Evolutionary conservation across 2,797 vertebrate species (phyloP), one percentile per base, ranked within the genome.

Genomic region (Notamacropus eugenii): DNA sequence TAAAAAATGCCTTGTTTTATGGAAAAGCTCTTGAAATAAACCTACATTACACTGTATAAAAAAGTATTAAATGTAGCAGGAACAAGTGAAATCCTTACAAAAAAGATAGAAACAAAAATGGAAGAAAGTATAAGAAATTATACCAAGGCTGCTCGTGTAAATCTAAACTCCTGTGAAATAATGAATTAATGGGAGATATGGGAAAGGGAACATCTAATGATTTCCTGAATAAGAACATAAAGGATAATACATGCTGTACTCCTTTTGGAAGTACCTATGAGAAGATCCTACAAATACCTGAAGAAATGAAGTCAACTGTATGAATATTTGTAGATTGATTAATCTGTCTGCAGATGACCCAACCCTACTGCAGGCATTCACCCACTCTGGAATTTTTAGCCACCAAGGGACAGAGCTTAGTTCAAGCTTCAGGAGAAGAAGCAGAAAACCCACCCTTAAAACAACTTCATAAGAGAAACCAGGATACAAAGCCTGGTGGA

Each of bases 361-460:
- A 14, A 13, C 14, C 50, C 58, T 57, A 74, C 58, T 74, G n/a
- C 54, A 93, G 55, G 94, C 90, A 28, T 94, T 94, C 34, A 95
- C 52, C 96, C 92, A 94, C 19, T 93, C 27, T 52, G 58, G 93
- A 91, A 58, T 92, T 74, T 92, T 82, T 97, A 95, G 91, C 56
- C 74, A 27, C 9, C 74, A 87, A 22, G 24, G 40, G 40, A 9
- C 2, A 50, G 22, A 14, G 1, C 40, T 87, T 27, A 50, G 2
- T 9, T 50, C 22, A 50, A 87, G 24, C 22, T 46, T 12, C 74
- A 46, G 40, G 74, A 87, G 40, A 82, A 82, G 40, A 3, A 82
- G 22, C 40, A 46, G 74, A 24, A 46, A 82, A 46, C n/a, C 9
- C 22, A 82, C 40, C n/a, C 8, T 46, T 87, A 87, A 87, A 50